phyloP scores from a whole-genome alignment of 2,888 invertebrate genomes.

The Eupithecia pulchellata region DNA sequence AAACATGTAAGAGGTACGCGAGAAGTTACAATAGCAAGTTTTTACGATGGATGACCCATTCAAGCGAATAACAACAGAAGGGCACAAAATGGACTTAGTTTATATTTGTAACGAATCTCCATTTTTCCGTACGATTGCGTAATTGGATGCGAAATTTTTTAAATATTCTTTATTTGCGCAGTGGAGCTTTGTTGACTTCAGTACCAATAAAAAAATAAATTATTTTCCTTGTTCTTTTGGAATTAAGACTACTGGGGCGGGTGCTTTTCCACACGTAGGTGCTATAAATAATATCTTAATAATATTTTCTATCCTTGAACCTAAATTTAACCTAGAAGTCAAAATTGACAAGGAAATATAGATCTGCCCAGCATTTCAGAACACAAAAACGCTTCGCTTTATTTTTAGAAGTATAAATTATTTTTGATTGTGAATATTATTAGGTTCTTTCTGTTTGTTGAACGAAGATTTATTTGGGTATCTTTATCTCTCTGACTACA shows the following conservation, averaged over 20 bases:
- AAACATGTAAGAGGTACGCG: background rate
- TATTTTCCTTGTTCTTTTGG: background rate
- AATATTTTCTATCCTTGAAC: no score
- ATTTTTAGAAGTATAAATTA: background rate
- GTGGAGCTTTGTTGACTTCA: background rate
- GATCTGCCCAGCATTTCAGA: background rate
- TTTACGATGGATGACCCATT: background rate
- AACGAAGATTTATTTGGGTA: background rate
- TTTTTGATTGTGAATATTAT: background rate
- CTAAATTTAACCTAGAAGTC: no score
- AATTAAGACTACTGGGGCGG: no score
- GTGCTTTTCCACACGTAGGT: no score
- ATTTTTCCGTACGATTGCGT: slow-evolving; percentile 1
- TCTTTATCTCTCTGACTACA: background rate
- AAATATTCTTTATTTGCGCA: background rate
- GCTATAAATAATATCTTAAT: no score
- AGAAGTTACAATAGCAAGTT: background rate
- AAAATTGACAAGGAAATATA: background rate
- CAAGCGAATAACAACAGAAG: background rate
- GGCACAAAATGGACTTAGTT: slow-evolving; percentile 7
- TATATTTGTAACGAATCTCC: background rate
- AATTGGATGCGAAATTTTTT: background rate
- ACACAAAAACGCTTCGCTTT: background rate
- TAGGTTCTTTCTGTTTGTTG: background rate
- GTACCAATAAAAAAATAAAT: background rate